These are phyloP conservation scores for Diachrysia chrysitis DNA, from an alignment of 2,888 invertebrate species.

Conservation along the genomic window DNA sequence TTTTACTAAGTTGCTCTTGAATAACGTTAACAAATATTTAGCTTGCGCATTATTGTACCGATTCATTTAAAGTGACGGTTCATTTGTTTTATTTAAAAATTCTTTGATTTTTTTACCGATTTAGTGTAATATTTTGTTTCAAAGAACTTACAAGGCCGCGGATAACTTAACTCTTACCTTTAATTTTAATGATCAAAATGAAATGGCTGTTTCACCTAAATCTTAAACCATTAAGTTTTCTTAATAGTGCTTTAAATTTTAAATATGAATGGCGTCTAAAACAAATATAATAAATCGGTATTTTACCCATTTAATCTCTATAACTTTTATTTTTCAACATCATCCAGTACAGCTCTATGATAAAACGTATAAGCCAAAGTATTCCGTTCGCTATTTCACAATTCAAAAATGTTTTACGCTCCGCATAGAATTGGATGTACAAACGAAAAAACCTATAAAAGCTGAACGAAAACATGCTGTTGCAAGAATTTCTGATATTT, in stretches of 20 bases:
- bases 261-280: no score
- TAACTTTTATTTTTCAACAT: background rate
- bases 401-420: conserved; percentile 11
- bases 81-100: conserved; percentile 8
- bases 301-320: no score
- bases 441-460: conserved; percentile 21
- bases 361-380: background rate
- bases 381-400: background rate
- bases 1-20: conserved; percentile 43
- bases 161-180: background rate
- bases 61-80: conserved; percentile 30
- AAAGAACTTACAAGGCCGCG: background rate
- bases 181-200: no score
- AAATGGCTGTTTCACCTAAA: no score
- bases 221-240: no score
- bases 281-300: no score
- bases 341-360: background rate
- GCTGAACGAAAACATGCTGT: conserved; percentile 33
- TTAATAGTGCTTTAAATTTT: no score
- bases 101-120: conserved; percentile 8
- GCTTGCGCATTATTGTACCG: conserved; percentile 32
- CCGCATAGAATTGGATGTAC: background rate
- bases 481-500: conserved; percentile 50
- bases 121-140: background rate
- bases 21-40: conserved; percentile 53